phyloP scores from a whole-genome alignment of 2,113 vertebrate species.

The Rynchops niger region DNA sequence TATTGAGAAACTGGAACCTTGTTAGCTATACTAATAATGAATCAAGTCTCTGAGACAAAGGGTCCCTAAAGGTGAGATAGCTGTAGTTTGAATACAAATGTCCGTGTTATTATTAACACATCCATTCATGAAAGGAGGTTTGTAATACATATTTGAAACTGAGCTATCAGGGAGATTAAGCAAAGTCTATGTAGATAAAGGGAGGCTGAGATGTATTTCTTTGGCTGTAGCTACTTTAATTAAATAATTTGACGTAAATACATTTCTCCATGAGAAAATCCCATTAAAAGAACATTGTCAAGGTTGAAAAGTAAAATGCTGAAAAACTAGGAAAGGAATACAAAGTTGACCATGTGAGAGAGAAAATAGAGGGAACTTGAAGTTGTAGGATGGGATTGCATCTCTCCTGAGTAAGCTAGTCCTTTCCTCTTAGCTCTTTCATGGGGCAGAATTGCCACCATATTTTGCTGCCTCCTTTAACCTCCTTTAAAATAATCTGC shows the following conservation, averaged over 20 bases:
- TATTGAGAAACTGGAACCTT: conserved; percentile 63
- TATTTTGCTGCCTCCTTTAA: background rate
- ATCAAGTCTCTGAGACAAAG: conserved; percentile 71
- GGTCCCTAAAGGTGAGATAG: conserved; percentile 70
- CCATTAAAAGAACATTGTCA: background rate
- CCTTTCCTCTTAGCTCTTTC: background rate
- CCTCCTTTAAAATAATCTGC: background rate
- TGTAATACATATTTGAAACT: conserved; percentile 42
- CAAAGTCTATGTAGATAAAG: background rate
- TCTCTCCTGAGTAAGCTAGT: background rate
- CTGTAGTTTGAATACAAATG: conserved; percentile 72
- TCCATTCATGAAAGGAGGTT: conserved; percentile 51
- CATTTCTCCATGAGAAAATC: background rate
- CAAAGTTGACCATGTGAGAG: background rate
- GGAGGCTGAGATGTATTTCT: background rate
- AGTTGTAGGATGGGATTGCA: background rate
- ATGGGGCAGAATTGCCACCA: background rate
- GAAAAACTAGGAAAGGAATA: background rate
- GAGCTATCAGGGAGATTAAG: background rate
- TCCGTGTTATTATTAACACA: conserved; percentile 64
- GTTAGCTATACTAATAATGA: conserved; percentile 73
- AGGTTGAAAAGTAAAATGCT: background rate
- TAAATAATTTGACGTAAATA: background rate
- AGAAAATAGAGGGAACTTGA: background rate
- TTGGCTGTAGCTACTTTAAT: background rate